phyloP scores from a whole-genome alignment of 92 coral and sea anemone genomes.

The Zoanthus sociatus region DNA sequence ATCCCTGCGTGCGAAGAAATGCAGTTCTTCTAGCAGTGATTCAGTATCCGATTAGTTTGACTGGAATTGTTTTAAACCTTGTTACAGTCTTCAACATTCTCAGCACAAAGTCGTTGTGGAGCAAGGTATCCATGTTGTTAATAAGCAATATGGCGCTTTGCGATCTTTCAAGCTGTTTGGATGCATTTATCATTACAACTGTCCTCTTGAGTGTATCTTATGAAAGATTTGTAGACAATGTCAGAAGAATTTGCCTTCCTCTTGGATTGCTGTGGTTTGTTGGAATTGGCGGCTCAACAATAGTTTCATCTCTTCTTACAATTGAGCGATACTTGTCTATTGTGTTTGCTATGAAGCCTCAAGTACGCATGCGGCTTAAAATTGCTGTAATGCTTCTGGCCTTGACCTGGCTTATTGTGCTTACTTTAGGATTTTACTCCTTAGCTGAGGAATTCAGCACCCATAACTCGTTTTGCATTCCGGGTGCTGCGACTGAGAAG shows the following conservation, averaged over 20 bases:
- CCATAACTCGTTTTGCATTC: conserved; percentile 80
- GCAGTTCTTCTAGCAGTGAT: background rate
- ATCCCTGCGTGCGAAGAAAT: conserved; percentile 22
- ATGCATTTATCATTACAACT: background rate
- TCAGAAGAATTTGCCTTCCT: background rate
- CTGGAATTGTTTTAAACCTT: background rate
- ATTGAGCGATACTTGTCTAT: too few species aligned
- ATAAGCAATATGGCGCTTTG: background rate
- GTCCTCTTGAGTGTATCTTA: conserved; percentile 23
- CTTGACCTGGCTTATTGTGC: too few species aligned
- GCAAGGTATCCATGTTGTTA: conserved; percentile 12
- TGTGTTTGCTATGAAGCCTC: conserved; percentile 37
- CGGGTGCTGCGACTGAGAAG: conserved; percentile 66
- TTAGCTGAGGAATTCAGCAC: conserved; percentile 58
- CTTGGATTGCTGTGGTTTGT: conserved; percentile 39
- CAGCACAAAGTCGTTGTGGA: conserved; percentile 14
- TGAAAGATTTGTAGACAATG: conserved; percentile 22
- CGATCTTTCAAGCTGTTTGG: conserved; percentile 26
- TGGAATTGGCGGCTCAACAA: conserved; percentile 65
- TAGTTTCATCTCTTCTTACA: conserved; percentile 68
- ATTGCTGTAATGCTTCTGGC: conserved; percentile 25
- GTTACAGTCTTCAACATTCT: conserved; percentile 22
- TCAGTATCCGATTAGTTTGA: conserved; percentile 26
- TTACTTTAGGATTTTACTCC: too few species aligned
- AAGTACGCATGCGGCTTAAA: conserved; percentile 45